phyloP scores from a whole-genome alignment of 2,888 invertebrate species.

The Leptopilina syphax region DNA sequence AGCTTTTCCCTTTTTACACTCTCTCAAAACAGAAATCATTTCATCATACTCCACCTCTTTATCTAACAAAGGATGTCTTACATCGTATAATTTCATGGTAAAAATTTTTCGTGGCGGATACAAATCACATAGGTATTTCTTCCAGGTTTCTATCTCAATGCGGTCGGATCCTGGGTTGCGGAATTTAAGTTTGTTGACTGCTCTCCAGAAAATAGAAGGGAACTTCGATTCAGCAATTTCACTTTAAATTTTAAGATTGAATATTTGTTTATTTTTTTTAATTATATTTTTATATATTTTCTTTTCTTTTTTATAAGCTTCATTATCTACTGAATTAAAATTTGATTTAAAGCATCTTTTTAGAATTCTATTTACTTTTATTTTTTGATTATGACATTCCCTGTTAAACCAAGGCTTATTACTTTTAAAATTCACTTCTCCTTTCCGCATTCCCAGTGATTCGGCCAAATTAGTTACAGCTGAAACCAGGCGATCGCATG shows the following conservation, averaged over 20 bases:
- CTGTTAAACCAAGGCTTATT: slow-evolving; percentile 33
- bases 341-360: background rate
- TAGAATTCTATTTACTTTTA: background rate
- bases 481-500: background rate
- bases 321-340: background rate
- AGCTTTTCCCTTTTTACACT: slow-evolving; percentile 22
- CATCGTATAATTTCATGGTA: background rate
- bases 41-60: background rate
- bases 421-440: background rate
- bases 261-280: background rate
- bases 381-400: background rate
- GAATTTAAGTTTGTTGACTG: background rate
- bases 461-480: background rate
- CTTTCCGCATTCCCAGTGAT: background rate
- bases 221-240: background rate
- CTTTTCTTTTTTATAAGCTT: background rate
- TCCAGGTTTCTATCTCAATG: background rate
- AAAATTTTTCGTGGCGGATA: background rate
- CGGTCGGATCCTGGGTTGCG: background rate
- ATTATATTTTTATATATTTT: background rate
- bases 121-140: background rate
- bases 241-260: background rate
- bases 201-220: background rate
- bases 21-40: slow-evolving; percentile 7
- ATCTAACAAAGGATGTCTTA: slow-evolving; percentile 18